Conservation (phyloP, 2,888 invertebrate species). For the Apotomis capreana region DNA sequence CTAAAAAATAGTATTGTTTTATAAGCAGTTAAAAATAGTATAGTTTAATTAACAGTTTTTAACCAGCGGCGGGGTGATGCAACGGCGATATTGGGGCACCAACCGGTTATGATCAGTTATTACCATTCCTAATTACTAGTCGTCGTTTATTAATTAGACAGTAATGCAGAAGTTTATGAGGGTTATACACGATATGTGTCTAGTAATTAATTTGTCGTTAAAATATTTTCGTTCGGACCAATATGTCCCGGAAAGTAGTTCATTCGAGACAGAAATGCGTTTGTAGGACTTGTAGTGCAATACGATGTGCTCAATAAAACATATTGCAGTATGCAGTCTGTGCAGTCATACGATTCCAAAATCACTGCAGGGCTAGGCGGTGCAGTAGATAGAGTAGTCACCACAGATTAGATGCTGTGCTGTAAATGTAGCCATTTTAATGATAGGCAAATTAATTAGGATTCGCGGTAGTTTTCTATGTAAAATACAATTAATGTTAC, state of each 20-base stretch:
- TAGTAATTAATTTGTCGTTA: neutral
- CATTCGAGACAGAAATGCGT: neutral
- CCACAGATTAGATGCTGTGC: too few relatives aligned
- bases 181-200: conserved; percentile 1
- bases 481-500: too few relatives aligned
- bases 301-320: too few relatives aligned
- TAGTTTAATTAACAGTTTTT: neutral
- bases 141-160: neutral
- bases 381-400: too few relatives aligned
- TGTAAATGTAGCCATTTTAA: too few relatives aligned
- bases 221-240: neutral
- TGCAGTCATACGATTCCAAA: too few relatives aligned
- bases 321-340: too few relatives aligned
- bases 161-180: conserved; percentile 5
- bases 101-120: conserved; percentile 11
- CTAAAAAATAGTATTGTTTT: too few relatives aligned
- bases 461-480: too few relatives aligned
- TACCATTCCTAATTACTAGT: conserved; percentile 16
- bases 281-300: too few relatives aligned
- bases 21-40: conserved; percentile 7
- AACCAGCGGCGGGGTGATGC: neutral
- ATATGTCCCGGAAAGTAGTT: neutral
- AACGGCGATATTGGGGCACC: conserved; percentile 7
- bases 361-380: too few relatives aligned
- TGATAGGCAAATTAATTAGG: too few relatives aligned